A percentile compares a stretch with the other conserved stretches of the same genome.
Conservation (phyloP, 2,797 vertebrate species). For the Argyrosomus regius region DNA sequence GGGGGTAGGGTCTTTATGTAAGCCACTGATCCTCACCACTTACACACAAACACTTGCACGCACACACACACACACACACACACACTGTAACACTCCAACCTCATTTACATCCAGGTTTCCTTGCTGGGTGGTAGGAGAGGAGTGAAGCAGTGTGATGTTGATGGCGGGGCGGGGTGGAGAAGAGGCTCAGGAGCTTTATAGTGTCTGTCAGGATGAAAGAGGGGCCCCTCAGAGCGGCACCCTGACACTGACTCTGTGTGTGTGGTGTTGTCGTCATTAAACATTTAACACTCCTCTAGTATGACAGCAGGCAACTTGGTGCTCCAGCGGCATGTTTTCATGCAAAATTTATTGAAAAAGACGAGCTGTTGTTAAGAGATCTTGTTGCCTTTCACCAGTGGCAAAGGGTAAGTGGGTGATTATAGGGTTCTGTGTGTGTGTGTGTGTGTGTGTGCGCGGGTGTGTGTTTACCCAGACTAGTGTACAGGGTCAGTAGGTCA, state of each 20-base stretch:
- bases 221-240: constrained; percentile 90
- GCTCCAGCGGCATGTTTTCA: constrained; percentile 92
- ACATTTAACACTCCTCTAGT: constrained; percentile 95
- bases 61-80: constrained; percentile 44
- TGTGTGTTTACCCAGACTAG: constrained; percentile 59
- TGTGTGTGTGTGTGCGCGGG: constrained; percentile 33
- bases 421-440: constrained; percentile 28
- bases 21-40: constrained; percentile 55
- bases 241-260: constrained; percentile 88
- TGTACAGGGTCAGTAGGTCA: constrained; percentile 65
- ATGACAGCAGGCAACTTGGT: constrained; percentile 96
- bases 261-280: constrained; percentile 98
- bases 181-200: constrained; percentile 77
- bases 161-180: constrained; percentile 59
- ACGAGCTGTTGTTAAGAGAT: constrained; percentile 89
- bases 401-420: constrained; percentile 89
- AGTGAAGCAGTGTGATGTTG: constrained; percentile 60
- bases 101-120: constrained; percentile 92
- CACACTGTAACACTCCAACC: constrained; percentile 57
- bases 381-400: constrained; percentile 91
- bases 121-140: constrained; percentile 71
- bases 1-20: constrained; percentile 62
- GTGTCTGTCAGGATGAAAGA: constrained; percentile 94
- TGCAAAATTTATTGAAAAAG: constrained; percentile 98
- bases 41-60: constrained; percentile 48